These are phyloP conservation scores for Carassius auratus DNA, from an alignment of 2,113 vertebrate species.

Conservation along the genomic window DNA sequence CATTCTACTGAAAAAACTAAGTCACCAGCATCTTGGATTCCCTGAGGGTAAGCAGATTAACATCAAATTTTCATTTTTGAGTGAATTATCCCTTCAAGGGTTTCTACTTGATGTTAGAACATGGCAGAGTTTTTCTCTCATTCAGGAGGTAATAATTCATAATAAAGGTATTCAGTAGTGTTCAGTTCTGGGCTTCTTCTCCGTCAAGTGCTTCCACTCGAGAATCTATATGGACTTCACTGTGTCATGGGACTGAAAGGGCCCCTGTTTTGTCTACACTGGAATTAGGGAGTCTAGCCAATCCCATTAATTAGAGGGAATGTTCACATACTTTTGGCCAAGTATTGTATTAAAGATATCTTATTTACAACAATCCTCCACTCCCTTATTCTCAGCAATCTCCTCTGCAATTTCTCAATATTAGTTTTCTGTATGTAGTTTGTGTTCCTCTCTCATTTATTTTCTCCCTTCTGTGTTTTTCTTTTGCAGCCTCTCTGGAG, in stretches of 20 bases:
- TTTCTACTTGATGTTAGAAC: neutral
- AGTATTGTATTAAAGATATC: slow-evolving; percentile 5
- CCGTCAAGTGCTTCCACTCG: neutral
- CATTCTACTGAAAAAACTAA: no score
- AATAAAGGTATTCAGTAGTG: neutral
- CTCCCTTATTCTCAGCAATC: neutral
- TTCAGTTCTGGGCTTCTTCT: neutral
- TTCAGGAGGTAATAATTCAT: neutral
- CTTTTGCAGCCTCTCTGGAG: slow-evolving; percentile 78
- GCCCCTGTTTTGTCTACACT: neutral
- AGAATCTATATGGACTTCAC: neutral
- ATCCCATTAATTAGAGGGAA: neutral
- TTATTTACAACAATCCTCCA: neutral
- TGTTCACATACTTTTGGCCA: slow-evolving; percentile 4
- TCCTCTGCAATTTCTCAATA: neutral
- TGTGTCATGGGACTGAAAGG: neutral
- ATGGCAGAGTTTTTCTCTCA: neutral
- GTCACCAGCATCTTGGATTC: no score
- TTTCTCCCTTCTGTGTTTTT: slow-evolving; percentile 28
- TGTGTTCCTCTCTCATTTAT: neutral
- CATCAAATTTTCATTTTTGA: no score
- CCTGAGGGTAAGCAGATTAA: no score
- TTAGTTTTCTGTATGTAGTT: slow-evolving; percentile 9
- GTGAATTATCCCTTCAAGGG: neutral
- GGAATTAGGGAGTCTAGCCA: neutral